phyloP scores from a whole-genome alignment of 1,140 invertebrate genomes.

The Gonatopus flavifemur region DNA sequence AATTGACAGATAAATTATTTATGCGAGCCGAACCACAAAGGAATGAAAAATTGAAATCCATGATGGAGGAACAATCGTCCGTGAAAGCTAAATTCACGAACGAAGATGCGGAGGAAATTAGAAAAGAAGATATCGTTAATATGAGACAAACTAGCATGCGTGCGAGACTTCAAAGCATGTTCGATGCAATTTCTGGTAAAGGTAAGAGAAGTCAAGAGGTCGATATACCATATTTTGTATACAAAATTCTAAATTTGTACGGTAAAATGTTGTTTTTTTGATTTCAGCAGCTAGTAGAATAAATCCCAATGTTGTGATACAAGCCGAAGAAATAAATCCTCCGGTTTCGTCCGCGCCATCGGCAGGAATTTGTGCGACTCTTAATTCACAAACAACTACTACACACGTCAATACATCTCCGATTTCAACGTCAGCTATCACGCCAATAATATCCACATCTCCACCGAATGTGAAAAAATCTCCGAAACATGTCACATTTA shows the following conservation, averaged over 20 bases:
- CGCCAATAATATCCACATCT: slow-evolving; percentile 28
- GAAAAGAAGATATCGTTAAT: slow-evolving; percentile 47
- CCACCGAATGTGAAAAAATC: slow-evolving; percentile 13
- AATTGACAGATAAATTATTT: slow-evolving; percentile 49
- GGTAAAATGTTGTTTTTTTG: background rate
- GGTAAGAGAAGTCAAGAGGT: slow-evolving; percentile 28
- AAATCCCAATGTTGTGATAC: slow-evolving; percentile 50
- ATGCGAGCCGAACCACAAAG: slow-evolving; percentile 50
- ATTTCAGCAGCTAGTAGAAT: slow-evolving; percentile 43
- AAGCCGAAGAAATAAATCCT: slow-evolving; percentile 45
- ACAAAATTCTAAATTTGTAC: background rate
- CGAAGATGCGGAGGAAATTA: slow-evolving; percentile 49
- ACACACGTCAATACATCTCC: slow-evolving; percentile 49
- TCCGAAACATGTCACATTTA: slow-evolving; percentile 41
- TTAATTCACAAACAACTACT: slow-evolving; percentile 44
- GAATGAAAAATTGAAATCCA: slow-evolving; percentile 45
- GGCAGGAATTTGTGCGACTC: slow-evolving; percentile 14
- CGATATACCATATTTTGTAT: background rate
- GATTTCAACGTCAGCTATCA: slow-evolving; percentile 43
- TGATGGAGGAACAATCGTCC: slow-evolving; percentile 46
- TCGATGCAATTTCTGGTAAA: slow-evolving; percentile 56
- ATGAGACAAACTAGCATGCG: slow-evolving; percentile 55
- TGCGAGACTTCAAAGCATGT: slow-evolving; percentile 52
- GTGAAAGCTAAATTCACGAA: slow-evolving; percentile 40
- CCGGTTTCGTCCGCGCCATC: slow-evolving; percentile 5